Conservation (phyloP, 2,888 invertebrate species). For the Pyrgus malvae region DNA sequence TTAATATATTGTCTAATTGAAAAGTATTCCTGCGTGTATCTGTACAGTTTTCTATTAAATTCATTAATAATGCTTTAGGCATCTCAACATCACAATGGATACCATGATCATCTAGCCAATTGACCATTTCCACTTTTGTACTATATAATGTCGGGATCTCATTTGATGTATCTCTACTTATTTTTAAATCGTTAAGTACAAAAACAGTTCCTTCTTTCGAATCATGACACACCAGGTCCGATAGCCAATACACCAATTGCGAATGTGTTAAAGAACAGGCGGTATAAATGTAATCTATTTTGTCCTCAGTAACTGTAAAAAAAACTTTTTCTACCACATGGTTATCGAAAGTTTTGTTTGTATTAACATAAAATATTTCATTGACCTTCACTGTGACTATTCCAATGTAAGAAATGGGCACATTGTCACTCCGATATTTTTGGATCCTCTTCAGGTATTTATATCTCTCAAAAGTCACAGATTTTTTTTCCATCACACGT, state of each 20-base stretch:
- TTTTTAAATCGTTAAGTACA: constrained; percentile 34
- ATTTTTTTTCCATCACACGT: constrained; percentile 46
- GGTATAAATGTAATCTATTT: background rate
- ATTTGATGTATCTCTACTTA: constrained; percentile 29
- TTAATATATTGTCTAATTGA: constrained; percentile 35
- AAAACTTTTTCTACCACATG: background rate
- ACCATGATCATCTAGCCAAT: constrained; percentile 42
- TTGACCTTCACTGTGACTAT: background rate
- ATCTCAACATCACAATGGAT: constrained; percentile 37
- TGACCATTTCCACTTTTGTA: constrained; percentile 37
- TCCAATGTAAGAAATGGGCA: constrained; percentile 10
- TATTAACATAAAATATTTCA: background rate
- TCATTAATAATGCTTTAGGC: constrained; percentile 41
- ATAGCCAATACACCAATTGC: constrained; percentile 34
- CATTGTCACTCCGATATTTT: background rate
- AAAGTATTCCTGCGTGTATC: constrained; percentile 31
- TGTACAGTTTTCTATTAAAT: constrained; percentile 44
- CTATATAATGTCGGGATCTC: constrained; percentile 33
- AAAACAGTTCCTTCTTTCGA: constrained; percentile 36
- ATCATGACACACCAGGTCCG: constrained; percentile 33
- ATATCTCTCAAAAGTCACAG: constrained; percentile 44
- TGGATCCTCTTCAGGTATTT: constrained; percentile 33
- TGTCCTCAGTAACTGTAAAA: background rate
- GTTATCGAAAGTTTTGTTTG: background rate
- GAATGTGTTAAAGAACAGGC: background rate